Evolutionary conservation across 1,140 invertebrate genomes (phyloP), one percentile per base, ranked within the genome.

Genomic region (Platyscapa corneri): DNA sequence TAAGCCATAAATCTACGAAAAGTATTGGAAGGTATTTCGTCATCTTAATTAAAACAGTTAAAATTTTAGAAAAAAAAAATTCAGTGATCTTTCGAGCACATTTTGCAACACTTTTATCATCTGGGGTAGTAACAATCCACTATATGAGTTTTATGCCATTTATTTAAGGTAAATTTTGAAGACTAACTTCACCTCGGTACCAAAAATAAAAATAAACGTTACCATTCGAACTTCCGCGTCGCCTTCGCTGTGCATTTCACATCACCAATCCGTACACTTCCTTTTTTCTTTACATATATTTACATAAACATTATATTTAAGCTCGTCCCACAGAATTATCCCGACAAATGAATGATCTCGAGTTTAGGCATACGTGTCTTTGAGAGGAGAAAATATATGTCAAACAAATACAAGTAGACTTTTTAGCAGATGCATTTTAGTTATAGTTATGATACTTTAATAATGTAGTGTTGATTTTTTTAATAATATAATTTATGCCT

Each of bases 291-390:
- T 42, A 46, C 70, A 18, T 72, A 32, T 84, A 42, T 78, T 39
- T 56, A 64, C 53, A 72, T 79, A 56, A 42, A 84, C 46, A 56
- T 84, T 72, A 37, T 67, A 79, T 79, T 79, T 79, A 84, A 78
- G 83, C 83, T 79, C 83, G 46, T 72, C 75, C 83, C 75, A 42
- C 64, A 77, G 37, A 84, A 84, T 84, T 53, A 84, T 53, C 6
- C 64, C 34, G 65, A 72, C 30, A 78, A 84, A 49, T 7, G 42
- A 67, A 34, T 42, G 42, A 49, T 60, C n/a, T 37, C 70, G 56
- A 46, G 37, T 83, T 34, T 60, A 32, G 20, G 82, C 53, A 42
- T 60, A 76, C 12, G 46, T 56, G 46, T 39, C 27, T 42, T 23
- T 70, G 27, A 49, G 14, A 70, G 65, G 14, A 81, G 39, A 70